Base-by-base conservation (phyloP, 2,797 vertebrate species). In the Parambassis ranga region DNA sequence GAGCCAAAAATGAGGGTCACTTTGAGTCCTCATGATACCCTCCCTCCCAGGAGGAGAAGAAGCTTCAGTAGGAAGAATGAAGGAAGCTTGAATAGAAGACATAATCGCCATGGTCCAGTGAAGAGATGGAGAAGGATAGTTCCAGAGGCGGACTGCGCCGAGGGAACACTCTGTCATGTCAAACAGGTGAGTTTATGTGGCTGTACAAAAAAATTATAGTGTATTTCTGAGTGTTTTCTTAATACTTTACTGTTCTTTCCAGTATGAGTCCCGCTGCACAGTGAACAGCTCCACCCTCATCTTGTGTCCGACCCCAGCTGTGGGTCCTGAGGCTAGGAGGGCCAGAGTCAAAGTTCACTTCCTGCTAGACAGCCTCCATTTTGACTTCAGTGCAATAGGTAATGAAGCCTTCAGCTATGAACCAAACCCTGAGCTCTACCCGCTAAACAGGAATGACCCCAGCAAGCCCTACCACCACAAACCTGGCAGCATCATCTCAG, bases 401-500 rank as follows among this genome's bases (percentile, higher is more conserved):
- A 90, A 33, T 64, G 28, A 90, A 77, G 89, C 91, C 4, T 98
- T 98, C 86, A 94, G 92, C 42, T 98, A 98, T 0, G 95, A 96
- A 79, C 86, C 92, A 13, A 93, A 99, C 77, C 97, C 97, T 0
- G 82, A 79, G 31, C 91, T 99, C 24, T 91, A 90, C 58, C 86
- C 87, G 0, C 81, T 99, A 49, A 98, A 95, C 80, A 91, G 87
- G 2, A 94, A 95, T 7, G 94, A 98, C 62, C 92, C 92, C 14
- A 91, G 87, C 79, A 91, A 91, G 6, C 95, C 97, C 0, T 99
- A 98, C 87, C 92, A 95, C 24, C 95, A 98, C 91, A 99, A 98
- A 65, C 96, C 96, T 0, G 96, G 96, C 69, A 98, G 96, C 5
- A 94, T 98, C 88, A 95, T 99, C 60, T 97, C 96, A 23, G 96